Base-by-base conservation (phyloP, 2,888 invertebrate species). In the Pyrochroa serraticornis region DNA sequence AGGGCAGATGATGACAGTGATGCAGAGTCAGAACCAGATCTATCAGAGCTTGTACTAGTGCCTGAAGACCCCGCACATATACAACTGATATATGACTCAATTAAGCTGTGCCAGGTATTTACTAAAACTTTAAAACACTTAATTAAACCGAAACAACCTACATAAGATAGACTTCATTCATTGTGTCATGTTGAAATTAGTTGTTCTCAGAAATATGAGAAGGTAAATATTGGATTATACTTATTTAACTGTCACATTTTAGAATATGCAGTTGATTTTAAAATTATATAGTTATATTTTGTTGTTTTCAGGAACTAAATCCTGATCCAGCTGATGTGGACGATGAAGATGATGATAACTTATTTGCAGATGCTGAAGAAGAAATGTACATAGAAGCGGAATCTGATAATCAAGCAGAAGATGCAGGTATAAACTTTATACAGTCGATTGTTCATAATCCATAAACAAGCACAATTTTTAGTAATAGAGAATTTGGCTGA, bases 21-120 rank as follows among this genome's bases (percentile, higher is more conserved):
- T 34, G 81, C 79, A 7, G 83, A 82, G 50, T 80, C 77, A 31
- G 82, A 82, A 39, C 82, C 81, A 1, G 82, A 83, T 52, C 82
- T 87, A 53, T 89, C 89, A 8, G 91, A 92, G 76, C 82, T 92
- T 71, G 82, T 89, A 77, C 85, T 92, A 69, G 84, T 88, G 12
- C 92, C 92, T 1, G 83, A 83, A 46, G 85, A 90, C 74, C 78
- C 80, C 46, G 82, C 81, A 54, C 80, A 81, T 49, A 82, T 93
- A 64, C 85, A 87, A 58, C 78, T 81, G 7, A 87, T 93, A 82
- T 93, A 89, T 75, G 83, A 86, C 71, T 86, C 90, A 6, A 86
- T 93, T 83, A 86, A 84, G 62, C 84, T 87, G 38, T 92, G 93
- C 71, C 92, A 93, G 22, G 22, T 75, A 56, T 57, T 52, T 41